Conservation (phyloP, 2,888 invertebrate species). For the Anodontia alba region DNA sequence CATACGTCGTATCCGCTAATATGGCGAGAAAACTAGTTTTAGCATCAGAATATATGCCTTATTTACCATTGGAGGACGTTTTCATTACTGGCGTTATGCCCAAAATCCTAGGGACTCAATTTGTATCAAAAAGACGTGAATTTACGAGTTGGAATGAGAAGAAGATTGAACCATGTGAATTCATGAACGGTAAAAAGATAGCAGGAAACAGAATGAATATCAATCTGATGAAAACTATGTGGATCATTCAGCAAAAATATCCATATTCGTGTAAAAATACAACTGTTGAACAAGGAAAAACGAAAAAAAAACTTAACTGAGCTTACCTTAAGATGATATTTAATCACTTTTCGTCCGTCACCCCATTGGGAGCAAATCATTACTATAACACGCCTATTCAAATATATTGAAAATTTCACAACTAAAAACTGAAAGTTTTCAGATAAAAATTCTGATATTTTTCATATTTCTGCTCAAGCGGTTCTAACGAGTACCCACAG, state of each 20-base stretch:
- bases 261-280: not conserved
- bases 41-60: slow-evolving; percentile 64
- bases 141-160: not conserved
- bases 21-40: slow-evolving; percentile 58
- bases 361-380: no score
- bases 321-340: no score
- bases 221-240: not conserved
- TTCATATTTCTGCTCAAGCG: no score
- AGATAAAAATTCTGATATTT: no score
- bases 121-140: not conserved
- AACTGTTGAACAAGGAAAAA: no score
- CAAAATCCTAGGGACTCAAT: slow-evolving; percentile 42
- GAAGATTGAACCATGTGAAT: not conserved
- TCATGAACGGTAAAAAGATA: not conserved
- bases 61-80: slow-evolving; percentile 74
- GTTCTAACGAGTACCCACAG: no score
- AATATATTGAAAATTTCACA: no score
- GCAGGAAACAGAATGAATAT: not conserved
- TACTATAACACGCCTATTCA: no score
- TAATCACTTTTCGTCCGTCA: no score
- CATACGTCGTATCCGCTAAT: slow-evolving; percentile 68
- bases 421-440: no score
- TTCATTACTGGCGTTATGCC: slow-evolving; percentile 75
- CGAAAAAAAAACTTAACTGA: no score
- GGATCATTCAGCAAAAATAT: not conserved